Percentiles rank a stretch among this genome's conserved stretches.
Evolutionary conservation across 2,888 invertebrate species (phyloP).

Genomic region (Dysmachus trigonus): DNA sequence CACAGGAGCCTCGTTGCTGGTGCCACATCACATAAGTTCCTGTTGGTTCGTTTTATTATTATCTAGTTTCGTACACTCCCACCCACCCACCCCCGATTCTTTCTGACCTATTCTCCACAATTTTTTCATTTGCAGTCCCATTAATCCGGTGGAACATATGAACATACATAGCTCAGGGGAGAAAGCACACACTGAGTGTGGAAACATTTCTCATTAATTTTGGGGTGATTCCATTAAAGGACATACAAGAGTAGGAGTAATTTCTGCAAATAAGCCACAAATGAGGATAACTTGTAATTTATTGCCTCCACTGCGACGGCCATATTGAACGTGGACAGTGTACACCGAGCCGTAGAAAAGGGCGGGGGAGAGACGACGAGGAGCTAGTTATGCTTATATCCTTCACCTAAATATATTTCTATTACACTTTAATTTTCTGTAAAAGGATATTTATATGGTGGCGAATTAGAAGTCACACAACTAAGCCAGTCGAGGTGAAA

Average conservation of each 20-base stretch:
- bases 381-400: background rate
- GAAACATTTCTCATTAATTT: conserved; percentile 40
- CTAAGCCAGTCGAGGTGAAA: background rate
- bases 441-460: background rate
- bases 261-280: conserved; percentile 45
- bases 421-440: conserved; percentile 24
- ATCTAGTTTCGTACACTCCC: background rate
- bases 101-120: background rate
- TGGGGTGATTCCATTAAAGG: conserved; percentile 25
- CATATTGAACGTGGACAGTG: background rate
- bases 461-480: background rate
- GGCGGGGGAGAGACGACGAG: background rate
- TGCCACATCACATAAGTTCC: conserved; percentile 16
- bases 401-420: conserved; percentile 17
- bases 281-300: conserved; percentile 50
- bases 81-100: background rate
- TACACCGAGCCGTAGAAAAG: background rate
- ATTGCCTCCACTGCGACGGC: conserved; percentile 28
- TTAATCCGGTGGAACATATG: background rate
- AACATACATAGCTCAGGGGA: background rate
- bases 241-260: conserved; percentile 17
- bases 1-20: background rate
- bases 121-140: background rate
- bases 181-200: background rate
- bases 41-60: background rate